Conservation (phyloP, 2,797 vertebrate genomes). For the Distichodus sexfasciatus region DNA sequence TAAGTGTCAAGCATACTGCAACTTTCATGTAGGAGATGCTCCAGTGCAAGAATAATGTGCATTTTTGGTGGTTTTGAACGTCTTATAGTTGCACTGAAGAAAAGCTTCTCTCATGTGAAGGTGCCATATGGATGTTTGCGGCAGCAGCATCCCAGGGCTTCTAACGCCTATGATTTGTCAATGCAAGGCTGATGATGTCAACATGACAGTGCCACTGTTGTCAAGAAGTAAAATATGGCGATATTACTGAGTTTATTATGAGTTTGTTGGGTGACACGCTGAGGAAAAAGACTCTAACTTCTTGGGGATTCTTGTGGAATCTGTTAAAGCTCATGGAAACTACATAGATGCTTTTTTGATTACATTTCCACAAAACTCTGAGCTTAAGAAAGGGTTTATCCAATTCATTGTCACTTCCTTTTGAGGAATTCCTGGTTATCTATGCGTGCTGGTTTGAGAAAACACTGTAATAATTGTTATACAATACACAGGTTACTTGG, state of each 20-base stretch:
- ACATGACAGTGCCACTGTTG: not conserved
- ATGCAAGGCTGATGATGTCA: not conserved
- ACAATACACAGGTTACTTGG: not conserved
- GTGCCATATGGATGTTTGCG: not conserved
- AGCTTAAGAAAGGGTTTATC: not conserved
- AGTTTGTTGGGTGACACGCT: too few relatives aligned
- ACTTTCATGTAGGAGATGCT: not conserved
- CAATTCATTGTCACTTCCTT: not conserved
- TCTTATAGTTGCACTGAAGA: not conserved
- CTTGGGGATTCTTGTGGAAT: not conserved
- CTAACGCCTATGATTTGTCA: not conserved
- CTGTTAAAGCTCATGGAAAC: not conserved
- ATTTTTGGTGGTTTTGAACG: not conserved
- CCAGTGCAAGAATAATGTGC: not conserved
- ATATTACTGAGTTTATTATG: not conserved
- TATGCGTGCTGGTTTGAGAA: too few relatives aligned
- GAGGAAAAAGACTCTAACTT: too few relatives aligned
- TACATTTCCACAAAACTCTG: not conserved
- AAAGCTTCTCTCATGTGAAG: not conserved
- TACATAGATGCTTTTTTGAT: too few relatives aligned
- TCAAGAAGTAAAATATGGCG: not conserved
- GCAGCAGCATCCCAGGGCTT: not conserved
- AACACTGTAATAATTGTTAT: too few relatives aligned
- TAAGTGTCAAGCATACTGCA: conserved; percentile 10
- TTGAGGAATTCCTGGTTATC: not conserved